These are phyloP conservation scores for Myiopsitta monachus DNA, from an alignment of 2,113 vertebrate genomes.

Conservation along the genomic window DNA sequence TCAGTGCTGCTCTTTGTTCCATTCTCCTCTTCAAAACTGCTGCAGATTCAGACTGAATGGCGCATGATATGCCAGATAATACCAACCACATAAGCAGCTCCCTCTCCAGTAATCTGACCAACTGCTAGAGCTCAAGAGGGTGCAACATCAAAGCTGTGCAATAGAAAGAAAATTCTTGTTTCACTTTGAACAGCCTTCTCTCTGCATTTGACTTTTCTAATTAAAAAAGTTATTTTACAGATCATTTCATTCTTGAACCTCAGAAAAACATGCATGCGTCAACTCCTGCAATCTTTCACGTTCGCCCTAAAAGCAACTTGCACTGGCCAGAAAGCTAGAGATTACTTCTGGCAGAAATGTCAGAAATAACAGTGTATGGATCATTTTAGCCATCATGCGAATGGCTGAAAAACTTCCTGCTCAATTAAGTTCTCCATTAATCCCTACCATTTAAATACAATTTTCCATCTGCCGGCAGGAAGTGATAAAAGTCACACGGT, in stretches of 20 bases:
- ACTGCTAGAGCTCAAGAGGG: background rate
- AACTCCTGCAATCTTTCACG: background rate
- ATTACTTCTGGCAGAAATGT: background rate
- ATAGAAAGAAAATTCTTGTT: background rate
- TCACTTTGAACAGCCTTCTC: background rate
- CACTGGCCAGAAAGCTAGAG: background rate
- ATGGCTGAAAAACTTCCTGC: conserved; percentile 67
- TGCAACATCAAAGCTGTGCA: background rate
- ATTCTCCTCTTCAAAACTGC: background rate
- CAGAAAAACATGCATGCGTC: background rate
- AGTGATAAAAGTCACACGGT: conserved; percentile 35
- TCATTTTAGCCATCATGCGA: conserved; percentile 4
- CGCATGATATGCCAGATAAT: background rate
- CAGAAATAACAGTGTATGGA: background rate
- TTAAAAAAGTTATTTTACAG: background rate
- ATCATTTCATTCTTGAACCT: background rate
- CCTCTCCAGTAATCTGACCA: background rate
- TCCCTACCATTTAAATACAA: conserved; percentile 42
- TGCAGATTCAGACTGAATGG: background rate
- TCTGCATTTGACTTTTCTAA: background rate
- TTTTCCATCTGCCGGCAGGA: conserved; percentile 47
- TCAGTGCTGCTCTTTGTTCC: background rate
- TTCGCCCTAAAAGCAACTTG: background rate
- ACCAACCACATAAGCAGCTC: background rate
- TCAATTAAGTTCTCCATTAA: conserved; percentile 68